Evolutionary conservation across 2,113 vertebrate genomes (phyloP).

Genomic region (Oncorhynchus tshawytscha): DNA sequence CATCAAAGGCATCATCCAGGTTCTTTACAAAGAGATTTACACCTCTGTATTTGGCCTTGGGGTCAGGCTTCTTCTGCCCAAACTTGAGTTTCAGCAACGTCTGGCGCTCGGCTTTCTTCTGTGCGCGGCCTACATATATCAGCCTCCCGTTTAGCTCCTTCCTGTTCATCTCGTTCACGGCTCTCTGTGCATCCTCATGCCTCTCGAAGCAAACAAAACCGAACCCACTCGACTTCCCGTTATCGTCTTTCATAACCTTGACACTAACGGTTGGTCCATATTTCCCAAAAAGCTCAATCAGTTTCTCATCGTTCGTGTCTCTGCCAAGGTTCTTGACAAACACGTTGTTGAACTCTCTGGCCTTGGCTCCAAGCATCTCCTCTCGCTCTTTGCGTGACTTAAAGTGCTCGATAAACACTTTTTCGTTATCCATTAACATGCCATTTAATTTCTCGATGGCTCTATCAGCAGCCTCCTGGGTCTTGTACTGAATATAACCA

Average conservation of each 20-base stretch:
- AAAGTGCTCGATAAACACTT: conserved; percentile 77
- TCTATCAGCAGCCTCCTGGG: too few species aligned
- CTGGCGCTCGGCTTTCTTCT: conserved; percentile 85
- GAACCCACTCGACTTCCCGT: conserved; percentile 85
- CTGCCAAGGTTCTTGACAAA: conserved; percentile 82
- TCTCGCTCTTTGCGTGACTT: conserved; percentile 77
- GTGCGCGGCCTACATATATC: conserved; percentile 83
- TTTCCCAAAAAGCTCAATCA: conserved; percentile 84
- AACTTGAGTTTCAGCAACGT: conserved; percentile 84
- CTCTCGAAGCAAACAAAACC: conserved; percentile 85
- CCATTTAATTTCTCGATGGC: too few species aligned
- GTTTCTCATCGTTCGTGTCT: conserved; percentile 84
- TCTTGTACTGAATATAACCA: not conserved
- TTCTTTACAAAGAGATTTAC: too few species aligned
- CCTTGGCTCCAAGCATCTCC: conserved; percentile 77
- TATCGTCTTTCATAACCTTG: conserved; percentile 84
- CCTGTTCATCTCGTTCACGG: conserved; percentile 85
- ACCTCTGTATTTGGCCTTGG: conserved; percentile 78
- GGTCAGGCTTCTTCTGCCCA: conserved; percentile 84
- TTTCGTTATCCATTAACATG: conserved; percentile 70
- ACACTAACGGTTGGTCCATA: conserved; percentile 82
- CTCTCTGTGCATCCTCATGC: conserved; percentile 86
- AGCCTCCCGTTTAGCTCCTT: conserved; percentile 83
- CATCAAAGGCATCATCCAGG: too few species aligned
- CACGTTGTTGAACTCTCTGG: conserved; percentile 84